phyloP scores from a whole-genome alignment of 1,140 invertebrate genomes.

The Phthorimaea operculella region DNA sequence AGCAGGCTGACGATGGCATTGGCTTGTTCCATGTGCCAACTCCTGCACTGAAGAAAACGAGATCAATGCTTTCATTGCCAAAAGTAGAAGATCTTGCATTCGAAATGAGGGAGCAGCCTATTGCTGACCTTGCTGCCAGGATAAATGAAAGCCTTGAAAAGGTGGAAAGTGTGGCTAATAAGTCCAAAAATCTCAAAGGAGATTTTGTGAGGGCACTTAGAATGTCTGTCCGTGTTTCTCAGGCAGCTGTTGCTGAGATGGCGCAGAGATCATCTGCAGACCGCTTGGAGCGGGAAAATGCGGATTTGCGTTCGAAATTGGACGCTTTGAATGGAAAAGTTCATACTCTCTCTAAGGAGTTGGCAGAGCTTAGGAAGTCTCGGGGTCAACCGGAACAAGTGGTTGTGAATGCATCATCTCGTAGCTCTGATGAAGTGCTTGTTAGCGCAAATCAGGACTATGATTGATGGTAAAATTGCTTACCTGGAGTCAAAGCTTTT shows the following conservation, averaged over 20 bases:
- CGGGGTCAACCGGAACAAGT: no score
- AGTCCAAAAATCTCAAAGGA: neutral
- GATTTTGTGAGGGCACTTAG: neutral
- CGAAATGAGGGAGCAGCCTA: neutral
- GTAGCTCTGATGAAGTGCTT: no score
- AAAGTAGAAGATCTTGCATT: neutral
- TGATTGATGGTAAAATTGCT: no score
- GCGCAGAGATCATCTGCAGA: no score
- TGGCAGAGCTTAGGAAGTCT: no score
- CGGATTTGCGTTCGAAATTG: no score
- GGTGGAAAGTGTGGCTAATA: neutral
- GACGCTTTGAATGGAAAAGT: no score
- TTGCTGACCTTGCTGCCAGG: neutral
- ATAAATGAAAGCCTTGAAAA: neutral
- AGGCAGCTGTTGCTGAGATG: neutral
- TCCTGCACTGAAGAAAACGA: slow-evolving; percentile 2
- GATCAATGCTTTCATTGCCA: neutral
- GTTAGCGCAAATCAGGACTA: no score
- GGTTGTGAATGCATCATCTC: no score
- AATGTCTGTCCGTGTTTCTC: neutral
- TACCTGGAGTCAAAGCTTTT: no score
- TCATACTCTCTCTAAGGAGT: no score
- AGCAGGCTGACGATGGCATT: neutral
- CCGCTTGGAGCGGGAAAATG: no score
- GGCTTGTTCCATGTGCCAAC: neutral